Base-by-base conservation (phyloP, 2,888 invertebrate species). In the Eupeodes latifasciatus region DNA sequence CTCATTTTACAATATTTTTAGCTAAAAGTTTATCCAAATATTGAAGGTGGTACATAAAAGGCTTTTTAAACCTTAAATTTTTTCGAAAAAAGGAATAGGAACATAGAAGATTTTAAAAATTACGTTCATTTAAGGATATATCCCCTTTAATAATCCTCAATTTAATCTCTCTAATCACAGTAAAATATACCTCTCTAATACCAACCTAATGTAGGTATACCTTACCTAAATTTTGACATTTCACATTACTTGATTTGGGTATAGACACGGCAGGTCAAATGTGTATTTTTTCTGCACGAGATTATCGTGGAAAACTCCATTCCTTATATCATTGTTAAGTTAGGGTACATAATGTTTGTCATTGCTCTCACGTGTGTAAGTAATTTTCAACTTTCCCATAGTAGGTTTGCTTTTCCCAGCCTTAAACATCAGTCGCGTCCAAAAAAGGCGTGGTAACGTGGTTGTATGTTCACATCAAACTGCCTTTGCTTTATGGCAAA, bases 321-420 rank as follows among this genome's bases (percentile, higher is more conserved):
- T 67, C 67, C 6, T 12, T 12, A 59, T 59, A 27, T 19, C 49
- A 71, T 55, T 27, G 19, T 72, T 72, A 51, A 59, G 40, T 19
- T 44, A 78, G 44, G 36, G 6, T n/a, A 51, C 9, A 62, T 19
- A 55, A 12, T 19, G 49, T 79, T 27, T 79, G 61, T 74, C 74
- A 79, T 74, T 79, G 67, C 79, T 67, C 61, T 53, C 78, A 84
- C 74, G 83, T 79, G 61, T 79, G 67, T 53, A 75, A 74, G 72
- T 79, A 75, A 79, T 84, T 79, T 74, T 36, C 40, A 78, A 79
- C 69, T 74, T 74, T 27, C 6, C 6, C 36, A 2, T 53, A n/a
- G 36, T 4, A 19, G 10, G 47, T 44, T 64, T 51, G 49, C 59
- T 66, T 36, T 57, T 71, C 12, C 4, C 44, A 77, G 49, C 57